Base-by-base conservation (phyloP, 2,888 invertebrate genomes). In the Cantharis lateralis region DNA sequence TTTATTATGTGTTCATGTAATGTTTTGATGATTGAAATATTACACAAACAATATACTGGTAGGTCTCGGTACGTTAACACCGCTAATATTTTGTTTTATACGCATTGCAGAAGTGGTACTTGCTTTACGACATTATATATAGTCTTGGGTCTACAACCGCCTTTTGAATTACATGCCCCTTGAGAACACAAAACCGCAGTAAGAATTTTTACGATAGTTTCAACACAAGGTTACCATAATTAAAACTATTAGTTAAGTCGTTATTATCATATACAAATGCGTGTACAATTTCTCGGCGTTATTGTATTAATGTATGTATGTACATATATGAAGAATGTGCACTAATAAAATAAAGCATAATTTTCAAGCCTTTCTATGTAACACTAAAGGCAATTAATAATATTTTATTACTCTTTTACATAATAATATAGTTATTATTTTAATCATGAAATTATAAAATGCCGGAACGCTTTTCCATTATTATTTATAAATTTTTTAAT, bases 1-100 rank as follows among this genome's bases (percentile, higher is more conserved):
- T 32, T 32, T 13, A 13, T 24, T 11, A 4, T 32, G 26, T 13
- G 32, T 32, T 32, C 24, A 9, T 24, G 24, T 24, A 24, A 48
- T n/a, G n/a, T n/a, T 66, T 66, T 66, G 13, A 24, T 13, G 24
- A 66, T 66, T 66, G 64, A 66, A 66, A 66, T 66, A 18, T 11
- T 20, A n/a, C 13, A 20, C 16, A 24, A 66, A 66, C 64, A 66
- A 66, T 66, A 66, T n/a, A 66, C 10, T 48, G 1, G 48, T 48
- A 48, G n/a, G 48, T 48, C n/a, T 24, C 24, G 20, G 24, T 24
- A 66, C 20, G 20, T 66, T 66, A 66, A 66, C 64, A 66, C 20
- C 77, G 78, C 73, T 78, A 73, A 78, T 72, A 78, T 78, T 78
- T 78, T 75, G 75, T 75, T 78, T 78, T 78, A 75, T 78, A 78